These are phyloP conservation scores for Atrina japonica DNA, from an alignment of 2,888 invertebrate genomes.

Conservation along the genomic window DNA sequence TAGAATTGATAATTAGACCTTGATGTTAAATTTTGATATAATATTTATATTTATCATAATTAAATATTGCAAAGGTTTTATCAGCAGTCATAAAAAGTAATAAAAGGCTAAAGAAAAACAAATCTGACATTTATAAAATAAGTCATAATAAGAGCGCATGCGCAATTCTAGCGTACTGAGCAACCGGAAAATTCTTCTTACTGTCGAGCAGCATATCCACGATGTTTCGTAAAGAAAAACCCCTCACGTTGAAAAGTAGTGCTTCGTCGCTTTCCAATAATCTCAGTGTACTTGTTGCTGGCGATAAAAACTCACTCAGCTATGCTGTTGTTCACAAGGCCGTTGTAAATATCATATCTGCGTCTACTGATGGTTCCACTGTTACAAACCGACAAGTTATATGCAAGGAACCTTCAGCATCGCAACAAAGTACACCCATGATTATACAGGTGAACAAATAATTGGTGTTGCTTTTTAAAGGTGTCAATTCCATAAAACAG, in stretches of 20 bases:
- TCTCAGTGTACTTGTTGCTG: conserved; percentile 68
- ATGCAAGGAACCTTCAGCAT: conserved; percentile 77
- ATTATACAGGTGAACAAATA: conserved; percentile 70
- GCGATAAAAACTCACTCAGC: conserved; percentile 69
- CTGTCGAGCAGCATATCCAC: conserved; percentile 26
- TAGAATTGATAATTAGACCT: too few species aligned
- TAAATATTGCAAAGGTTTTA: too few species aligned
- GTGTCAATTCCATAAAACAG: background rate
- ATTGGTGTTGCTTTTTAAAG: too few species aligned
- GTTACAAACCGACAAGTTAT: conserved; percentile 75
- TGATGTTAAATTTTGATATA: too few species aligned
- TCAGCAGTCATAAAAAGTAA: too few species aligned
- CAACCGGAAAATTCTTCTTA: conserved; percentile 65
- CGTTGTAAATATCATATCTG: conserved; percentile 74
- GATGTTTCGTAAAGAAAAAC: conserved; percentile 75
- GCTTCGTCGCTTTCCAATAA: conserved; percentile 76
- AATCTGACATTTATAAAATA: too few species aligned
- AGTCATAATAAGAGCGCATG: conserved; percentile 41
- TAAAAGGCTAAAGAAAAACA: too few species aligned
- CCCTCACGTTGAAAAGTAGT: conserved; percentile 74
- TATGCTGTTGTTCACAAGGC: conserved; percentile 78
- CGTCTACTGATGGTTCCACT: conserved; percentile 71
- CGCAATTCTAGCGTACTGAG: conserved; percentile 63
- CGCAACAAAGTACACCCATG: conserved; percentile 71
- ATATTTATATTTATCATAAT: too few species aligned